Conservation (phyloP, 2,113 vertebrate genomes). For the Brachyhypopomus gauderio region DNA sequence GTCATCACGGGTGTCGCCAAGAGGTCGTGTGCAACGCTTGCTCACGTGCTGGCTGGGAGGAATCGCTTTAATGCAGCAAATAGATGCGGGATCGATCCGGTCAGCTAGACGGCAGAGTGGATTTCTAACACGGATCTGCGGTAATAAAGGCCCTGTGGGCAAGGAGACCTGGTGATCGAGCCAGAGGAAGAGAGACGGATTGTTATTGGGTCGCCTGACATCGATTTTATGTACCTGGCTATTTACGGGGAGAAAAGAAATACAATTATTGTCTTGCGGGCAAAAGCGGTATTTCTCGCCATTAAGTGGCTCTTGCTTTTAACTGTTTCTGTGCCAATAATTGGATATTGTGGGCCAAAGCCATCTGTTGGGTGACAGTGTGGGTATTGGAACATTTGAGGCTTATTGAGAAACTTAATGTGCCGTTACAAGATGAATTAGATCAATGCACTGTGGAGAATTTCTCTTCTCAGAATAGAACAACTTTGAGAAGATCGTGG, state of each 20-base stretch:
- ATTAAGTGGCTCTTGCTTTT: conserved; percentile 49
- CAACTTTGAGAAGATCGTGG: background rate
- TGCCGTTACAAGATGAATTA: conserved; percentile 13
- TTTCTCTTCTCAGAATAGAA: conserved; percentile 2
- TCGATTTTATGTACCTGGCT: conserved; percentile 56
- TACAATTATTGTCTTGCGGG: conserved; percentile 56
- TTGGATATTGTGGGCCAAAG: conserved; percentile 19
- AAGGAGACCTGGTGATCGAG: conserved; percentile 1
- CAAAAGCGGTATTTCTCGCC: conserved; percentile 49
- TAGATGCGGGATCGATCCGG: conserved; percentile 41
- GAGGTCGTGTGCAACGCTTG: background rate
- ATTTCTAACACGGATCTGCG: conserved; percentile 40
- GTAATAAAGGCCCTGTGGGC: conserved; percentile 39
- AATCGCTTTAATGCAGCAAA: conserved; percentile 44
- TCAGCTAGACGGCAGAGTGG: conserved; percentile 34
- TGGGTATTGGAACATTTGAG: conserved; percentile 29
- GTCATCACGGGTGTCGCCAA: background rate
- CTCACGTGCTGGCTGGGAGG: background rate
- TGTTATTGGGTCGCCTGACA: conserved; percentile 43
- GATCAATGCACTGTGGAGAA: background rate
- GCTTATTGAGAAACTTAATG: conserved; percentile 36
- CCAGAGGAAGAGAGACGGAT: conserved; percentile 49
- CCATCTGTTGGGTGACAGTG: conserved; percentile 20
- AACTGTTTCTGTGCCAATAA: conserved; percentile 37
- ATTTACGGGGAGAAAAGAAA: conserved; percentile 55